These are phyloP conservation scores for Hybognathus amarus DNA, from an alignment of 2,797 vertebrate species.

Conservation along the genomic window DNA sequence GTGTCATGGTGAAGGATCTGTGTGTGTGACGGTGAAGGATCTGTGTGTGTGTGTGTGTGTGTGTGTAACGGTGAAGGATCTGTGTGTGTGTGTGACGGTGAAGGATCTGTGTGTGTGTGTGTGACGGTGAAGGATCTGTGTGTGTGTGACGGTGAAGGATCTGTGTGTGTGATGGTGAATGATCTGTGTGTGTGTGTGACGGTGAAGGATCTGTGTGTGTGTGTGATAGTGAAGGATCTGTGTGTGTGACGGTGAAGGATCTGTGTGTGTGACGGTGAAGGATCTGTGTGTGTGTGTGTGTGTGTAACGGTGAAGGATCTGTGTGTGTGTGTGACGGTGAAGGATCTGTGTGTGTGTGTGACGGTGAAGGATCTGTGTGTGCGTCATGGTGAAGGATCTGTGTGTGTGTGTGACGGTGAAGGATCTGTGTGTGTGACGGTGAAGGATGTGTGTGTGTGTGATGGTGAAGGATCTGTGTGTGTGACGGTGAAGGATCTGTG, in stretches of 20 bases:
- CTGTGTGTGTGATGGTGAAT: too few species aligned
- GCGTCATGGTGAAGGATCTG: background rate
- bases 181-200: conserved; percentile 36
- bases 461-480: conserved; percentile 15
- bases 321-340: conserved; percentile 30
- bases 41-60: conserved; percentile 51
- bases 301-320: background rate
- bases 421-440: conserved; percentile 43
- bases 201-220: conserved; percentile 30
- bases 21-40: background rate
- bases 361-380: too few species aligned
- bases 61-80: too few species aligned
- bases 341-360: conserved; percentile 44
- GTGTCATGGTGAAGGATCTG: background rate
- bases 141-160: too few species aligned
- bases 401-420: conserved; percentile 15
- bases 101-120: conserved; percentile 42
- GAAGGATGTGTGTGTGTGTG: too few species aligned
- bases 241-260: too few species aligned
- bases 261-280: too few species aligned
- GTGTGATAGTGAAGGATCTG: conserved; percentile 15
- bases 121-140: conserved; percentile 2
- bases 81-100: conserved; percentile 35
- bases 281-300: conserved; percentile 46
- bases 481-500: conserved; percentile 14